These are phyloP conservation scores for Lypha dubia DNA, from an alignment of 2,888 invertebrate genomes.

Conservation along the genomic window DNA sequence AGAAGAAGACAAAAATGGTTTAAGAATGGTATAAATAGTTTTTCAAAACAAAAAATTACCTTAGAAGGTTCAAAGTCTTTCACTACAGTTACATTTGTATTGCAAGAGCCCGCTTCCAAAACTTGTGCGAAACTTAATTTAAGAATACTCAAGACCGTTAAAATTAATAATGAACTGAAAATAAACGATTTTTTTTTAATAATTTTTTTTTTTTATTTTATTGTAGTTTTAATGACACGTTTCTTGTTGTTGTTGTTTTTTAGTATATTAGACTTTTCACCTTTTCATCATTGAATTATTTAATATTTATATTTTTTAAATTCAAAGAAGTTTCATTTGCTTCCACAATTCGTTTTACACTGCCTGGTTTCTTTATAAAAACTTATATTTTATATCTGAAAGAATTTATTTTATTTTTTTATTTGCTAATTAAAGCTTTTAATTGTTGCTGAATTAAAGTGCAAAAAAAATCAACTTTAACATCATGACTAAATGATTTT, in stretches of 20 bases:
- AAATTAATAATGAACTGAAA: slow-evolving; percentile 39
- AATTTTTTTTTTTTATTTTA: neutral
- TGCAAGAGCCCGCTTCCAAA: slow-evolving; percentile 86
- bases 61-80: slow-evolving; percentile 84
- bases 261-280: neutral
- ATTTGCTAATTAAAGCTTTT: slow-evolving; percentile 30
- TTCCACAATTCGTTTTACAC: slow-evolving; percentile 9
- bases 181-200: neutral
- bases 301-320: neutral
- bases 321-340: neutral
- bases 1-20: neutral
- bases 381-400: slow-evolving; percentile 24
- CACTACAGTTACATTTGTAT: slow-evolving; percentile 85
- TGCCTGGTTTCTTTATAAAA: slow-evolving; percentile 9
- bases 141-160: neutral
- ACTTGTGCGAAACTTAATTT: slow-evolving; percentile 84
- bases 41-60: slow-evolving; percentile 41
- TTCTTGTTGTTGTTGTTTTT: too few relatives aligned
- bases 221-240: too few relatives aligned
- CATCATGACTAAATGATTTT: slow-evolving; percentile 19
- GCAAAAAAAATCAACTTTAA: neutral
- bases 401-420: neutral
- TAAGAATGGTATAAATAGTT: neutral
- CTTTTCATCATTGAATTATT: slow-evolving; percentile 53
- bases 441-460: slow-evolving; percentile 31